Percentiles rank a stretch among this genome's conserved stretches.
Conservation (phyloP, 2,888 invertebrate species). For the Chalcis sispes region DNA sequence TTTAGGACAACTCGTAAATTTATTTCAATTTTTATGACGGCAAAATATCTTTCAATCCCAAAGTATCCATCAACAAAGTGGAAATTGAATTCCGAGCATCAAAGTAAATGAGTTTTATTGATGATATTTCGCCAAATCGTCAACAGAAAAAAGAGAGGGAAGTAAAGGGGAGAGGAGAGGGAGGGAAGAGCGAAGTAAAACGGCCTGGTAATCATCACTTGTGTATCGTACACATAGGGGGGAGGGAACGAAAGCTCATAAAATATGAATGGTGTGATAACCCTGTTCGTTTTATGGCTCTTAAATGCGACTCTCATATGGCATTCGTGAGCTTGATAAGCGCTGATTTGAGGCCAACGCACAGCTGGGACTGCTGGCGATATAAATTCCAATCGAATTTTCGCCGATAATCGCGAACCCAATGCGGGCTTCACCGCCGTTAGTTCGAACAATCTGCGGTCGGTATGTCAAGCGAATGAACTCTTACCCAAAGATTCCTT, state of each 20-base stretch:
- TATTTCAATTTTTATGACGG: too few species aligned
- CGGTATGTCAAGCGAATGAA: neutral
- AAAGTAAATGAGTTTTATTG: neutral
- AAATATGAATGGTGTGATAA: constrained; percentile 32
- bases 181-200: neutral
- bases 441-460: constrained; percentile 55
- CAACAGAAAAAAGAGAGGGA: neutral
- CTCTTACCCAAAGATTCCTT: constrained; percentile 18
- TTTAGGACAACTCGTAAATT: too few species aligned
- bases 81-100: neutral
- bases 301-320: constrained; percentile 40
- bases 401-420: constrained; percentile 55
- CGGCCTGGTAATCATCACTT: constrained; percentile 11
- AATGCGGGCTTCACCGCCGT: constrained; percentile 12
- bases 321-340: constrained; percentile 41
- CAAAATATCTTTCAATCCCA: too few species aligned
- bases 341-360: constrained; percentile 20
- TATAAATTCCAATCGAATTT: constrained; percentile 57
- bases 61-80: neutral
- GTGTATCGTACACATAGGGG: neutral
- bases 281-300: constrained; percentile 22
- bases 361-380: constrained; percentile 44
- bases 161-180: neutral
- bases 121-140: neutral
- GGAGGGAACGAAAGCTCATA: neutral